These are phyloP conservation scores for Chrysodeixis includens DNA, from an alignment of 2,888 invertebrate genomes.

Conservation along the genomic window DNA sequence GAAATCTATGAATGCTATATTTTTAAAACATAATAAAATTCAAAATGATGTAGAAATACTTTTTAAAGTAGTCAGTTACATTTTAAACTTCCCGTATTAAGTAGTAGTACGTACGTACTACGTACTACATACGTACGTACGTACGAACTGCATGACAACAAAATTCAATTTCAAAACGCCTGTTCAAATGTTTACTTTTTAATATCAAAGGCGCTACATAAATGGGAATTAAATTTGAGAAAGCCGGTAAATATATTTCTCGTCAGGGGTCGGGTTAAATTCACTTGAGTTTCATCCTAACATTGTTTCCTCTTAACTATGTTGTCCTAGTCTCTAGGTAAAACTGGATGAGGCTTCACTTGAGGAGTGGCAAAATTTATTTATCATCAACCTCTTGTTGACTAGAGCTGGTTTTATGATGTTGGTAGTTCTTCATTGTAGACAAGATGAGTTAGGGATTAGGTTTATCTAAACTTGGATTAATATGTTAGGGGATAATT, in stretches of 20 bases:
- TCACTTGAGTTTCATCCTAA: neutral
- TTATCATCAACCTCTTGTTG: neutral
- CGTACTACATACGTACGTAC: too few species aligned
- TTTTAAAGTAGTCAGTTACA: too few species aligned
- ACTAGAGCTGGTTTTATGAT: neutral
- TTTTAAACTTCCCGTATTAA: too few species aligned
- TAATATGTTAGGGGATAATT: too few species aligned
- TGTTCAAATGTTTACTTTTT: conserved; percentile 1
- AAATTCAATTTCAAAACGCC: conserved; percentile 27
- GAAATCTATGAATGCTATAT: too few species aligned
- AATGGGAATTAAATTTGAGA: conserved; percentile 5
- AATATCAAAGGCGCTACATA: conserved; percentile 4
- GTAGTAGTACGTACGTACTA: too few species aligned
- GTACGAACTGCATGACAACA: conserved; percentile 8
- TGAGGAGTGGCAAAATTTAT: neutral
- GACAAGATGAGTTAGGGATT: too few species aligned
- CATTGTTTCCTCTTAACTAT: neutral
- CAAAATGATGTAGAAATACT: too few species aligned
- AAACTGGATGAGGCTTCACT: conserved; percentile 5
- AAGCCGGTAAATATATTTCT: conserved; percentile 1
- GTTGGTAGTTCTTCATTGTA: neutral
- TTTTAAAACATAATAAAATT: too few species aligned
- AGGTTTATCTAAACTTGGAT: too few species aligned
- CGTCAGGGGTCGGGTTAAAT: conserved; percentile 6
- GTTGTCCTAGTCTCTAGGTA: conserved; percentile 2